phyloP scores from a whole-genome alignment of 2,888 invertebrate genomes.

The Pogonocherus hispidulus region DNA sequence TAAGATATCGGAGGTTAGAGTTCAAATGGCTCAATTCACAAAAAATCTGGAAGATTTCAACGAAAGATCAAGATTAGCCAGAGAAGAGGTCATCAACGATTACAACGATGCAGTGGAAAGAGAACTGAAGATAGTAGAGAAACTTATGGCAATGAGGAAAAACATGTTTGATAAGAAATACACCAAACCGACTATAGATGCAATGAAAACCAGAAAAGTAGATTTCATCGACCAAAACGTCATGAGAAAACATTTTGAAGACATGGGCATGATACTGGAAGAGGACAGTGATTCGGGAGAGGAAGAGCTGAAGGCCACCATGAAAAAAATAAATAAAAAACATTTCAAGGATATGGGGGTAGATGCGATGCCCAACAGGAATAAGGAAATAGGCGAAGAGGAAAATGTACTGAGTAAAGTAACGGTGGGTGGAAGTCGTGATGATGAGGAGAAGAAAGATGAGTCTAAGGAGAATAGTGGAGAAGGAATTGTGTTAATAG shows the following conservation, averaged over 20 bases:
- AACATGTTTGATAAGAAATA: conserved; percentile 29
- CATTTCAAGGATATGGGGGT: neutral
- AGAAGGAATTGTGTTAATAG: conserved; percentile 15
- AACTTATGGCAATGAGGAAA: conserved; percentile 43
- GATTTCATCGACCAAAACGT: conserved; percentile 36
- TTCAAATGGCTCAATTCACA: conserved; percentile 53
- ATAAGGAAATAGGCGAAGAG: neutral
- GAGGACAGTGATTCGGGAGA: conserved; percentile 34
- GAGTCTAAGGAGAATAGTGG: neutral
- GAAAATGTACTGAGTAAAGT: neutral
- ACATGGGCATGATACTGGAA: conserved; percentile 51
- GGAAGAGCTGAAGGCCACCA: conserved; percentile 22
- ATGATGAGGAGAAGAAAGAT: conserved; percentile 30
- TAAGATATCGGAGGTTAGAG: conserved; percentile 54
- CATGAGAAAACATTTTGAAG: conserved; percentile 48
- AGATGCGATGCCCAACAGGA: neutral
- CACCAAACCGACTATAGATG: neutral
- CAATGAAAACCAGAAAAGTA: conserved; percentile 19
- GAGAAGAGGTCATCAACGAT: conserved; percentile 54
- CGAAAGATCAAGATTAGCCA: conserved; percentile 45
- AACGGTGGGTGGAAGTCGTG: neutral
- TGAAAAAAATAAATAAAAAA: neutral
- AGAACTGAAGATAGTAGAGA: conserved; percentile 51
- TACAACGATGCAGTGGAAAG: conserved; percentile 58
- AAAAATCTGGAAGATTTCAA: conserved; percentile 54